Conservation (phyloP, 2,113 vertebrate species). For the Edolisoma coerulescens region DNA sequence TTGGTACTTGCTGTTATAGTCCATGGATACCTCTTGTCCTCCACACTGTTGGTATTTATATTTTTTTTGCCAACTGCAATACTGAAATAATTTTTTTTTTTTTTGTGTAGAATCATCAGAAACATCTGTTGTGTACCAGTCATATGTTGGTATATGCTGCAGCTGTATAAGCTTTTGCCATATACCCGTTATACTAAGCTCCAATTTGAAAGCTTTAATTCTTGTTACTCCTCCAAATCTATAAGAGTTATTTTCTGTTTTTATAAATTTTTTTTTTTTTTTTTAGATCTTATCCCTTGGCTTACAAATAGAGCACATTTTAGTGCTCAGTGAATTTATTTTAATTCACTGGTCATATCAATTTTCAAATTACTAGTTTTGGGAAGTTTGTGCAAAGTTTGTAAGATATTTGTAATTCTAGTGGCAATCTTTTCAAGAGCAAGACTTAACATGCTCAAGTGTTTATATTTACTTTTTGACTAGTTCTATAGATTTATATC, state of each 20-base stretch:
- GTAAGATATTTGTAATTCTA: not conserved
- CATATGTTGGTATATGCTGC: not conserved
- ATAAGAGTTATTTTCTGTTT: not conserved
- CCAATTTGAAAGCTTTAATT: not conserved
- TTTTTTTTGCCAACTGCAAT: slow-evolving; percentile 62
- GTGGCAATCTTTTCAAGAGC: not conserved
- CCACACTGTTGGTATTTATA: not conserved
- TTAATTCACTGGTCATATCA: not conserved
- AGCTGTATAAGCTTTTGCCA: not conserved
- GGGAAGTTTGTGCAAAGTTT: not conserved
- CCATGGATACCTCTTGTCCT: not conserved
- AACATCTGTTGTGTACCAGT: slow-evolving; percentile 62
- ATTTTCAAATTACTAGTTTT: not conserved
- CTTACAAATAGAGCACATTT: not conserved
- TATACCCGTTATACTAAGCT: not conserved
- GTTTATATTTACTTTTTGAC: not conserved
- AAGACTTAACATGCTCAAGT: not conserved
- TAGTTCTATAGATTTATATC: not conserved
- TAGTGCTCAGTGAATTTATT: not conserved
- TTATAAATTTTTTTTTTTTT: not conserved
- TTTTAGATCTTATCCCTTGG: not conserved
- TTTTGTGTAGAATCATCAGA: slow-evolving; percentile 29
- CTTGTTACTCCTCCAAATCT: not conserved
- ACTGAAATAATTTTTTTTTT: slow-evolving; percentile 65
- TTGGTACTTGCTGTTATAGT: not conserved